A percentile compares a stretch with the other conserved stretches of the same genome.
These are phyloP conservation scores for Adela reaumurella DNA, from an alignment of 2,888 invertebrate species.

Conservation along the genomic window DNA sequence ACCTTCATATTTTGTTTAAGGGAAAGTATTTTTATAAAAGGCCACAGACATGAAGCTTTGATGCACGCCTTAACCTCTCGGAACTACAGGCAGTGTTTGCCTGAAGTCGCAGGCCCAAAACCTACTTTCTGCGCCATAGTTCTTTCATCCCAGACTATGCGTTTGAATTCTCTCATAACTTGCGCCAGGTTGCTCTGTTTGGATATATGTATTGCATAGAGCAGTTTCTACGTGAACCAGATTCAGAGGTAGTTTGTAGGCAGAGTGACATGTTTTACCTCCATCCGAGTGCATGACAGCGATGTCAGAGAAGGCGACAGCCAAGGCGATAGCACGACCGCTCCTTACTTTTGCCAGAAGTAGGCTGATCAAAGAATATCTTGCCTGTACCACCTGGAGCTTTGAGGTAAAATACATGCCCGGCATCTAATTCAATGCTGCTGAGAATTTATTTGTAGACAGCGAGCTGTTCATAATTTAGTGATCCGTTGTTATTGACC, in stretches of 20 bases:
- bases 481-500: too few relatives aligned
- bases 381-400: constrained; percentile 26
- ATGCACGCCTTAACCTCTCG: background rate
- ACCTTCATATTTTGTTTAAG: background rate
- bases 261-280: constrained; percentile 14
- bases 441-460: constrained; percentile 13
- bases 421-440: too few relatives aligned
- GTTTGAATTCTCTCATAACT: constrained; percentile 12
- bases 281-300: constrained; percentile 20
- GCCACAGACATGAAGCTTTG: background rate
- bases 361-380: constrained; percentile 21
- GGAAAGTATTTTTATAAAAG: background rate
- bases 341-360: constrained; percentile 17
- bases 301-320: constrained; percentile 19
- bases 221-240: constrained; percentile 12
- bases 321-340: constrained; percentile 18
- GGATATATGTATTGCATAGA: constrained; percentile 13
- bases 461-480: too few relatives aligned
- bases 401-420: constrained; percentile 17
- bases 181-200: constrained; percentile 12
- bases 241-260: constrained; percentile 9
- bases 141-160: constrained; percentile 16
- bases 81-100: background rate
- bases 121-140: constrained; percentile 13
- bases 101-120: constrained; percentile 2